Evolutionary conservation across 2,888 invertebrate genomes (phyloP), one percentile per base, ranked within the genome.

Genomic region (Parnassius smintheus): DNA sequence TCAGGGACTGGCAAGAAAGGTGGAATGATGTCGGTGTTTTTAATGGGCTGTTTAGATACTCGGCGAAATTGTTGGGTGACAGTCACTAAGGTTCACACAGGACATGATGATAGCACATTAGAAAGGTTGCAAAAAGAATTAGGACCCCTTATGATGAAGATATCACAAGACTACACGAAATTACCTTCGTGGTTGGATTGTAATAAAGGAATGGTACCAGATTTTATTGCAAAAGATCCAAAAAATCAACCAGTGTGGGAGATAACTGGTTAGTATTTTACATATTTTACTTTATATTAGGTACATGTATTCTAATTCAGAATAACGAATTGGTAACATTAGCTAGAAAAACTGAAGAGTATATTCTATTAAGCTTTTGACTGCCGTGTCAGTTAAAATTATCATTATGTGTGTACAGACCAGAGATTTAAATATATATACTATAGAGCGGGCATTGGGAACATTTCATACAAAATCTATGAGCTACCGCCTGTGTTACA

Each of bases 181-280:
- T 85, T 97, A 2, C 98, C 98, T 0, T 72, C 82, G 0, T 98
- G 98, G 98, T 80, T 98, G 66, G 92, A 93, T 54, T 96, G 97
- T 64, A 96, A 95, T 68, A 96, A 95, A 78, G 93, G 95, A 0
- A 94, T 98, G 93, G 93, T 97, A 11, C 98, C 98, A 0, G 98
- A 98, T 88, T 98, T 97, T 81, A 94, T 98, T 0, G 96, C 97
- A 2, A 92, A 86, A 59, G 95, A 97, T 85, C 98, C 98, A 0
- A 95, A 95, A 80, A 89, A 94, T 41, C 96, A 97, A 81, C 98
- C 98, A 0, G 96, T 99, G 9, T 98, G 98, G 98, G 98, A 98
- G 90, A 97, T 98, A 64, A 97, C 97, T 0, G 97, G 95, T 92
- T 65, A 61, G 55, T 56, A 45, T 45, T 49, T 59, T 59, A 12